A percentile compares a stretch with the other conserved stretches of the same genome.
Conservation (phyloP, 2,888 invertebrate genomes). For the Bugula neritina region DNA sequence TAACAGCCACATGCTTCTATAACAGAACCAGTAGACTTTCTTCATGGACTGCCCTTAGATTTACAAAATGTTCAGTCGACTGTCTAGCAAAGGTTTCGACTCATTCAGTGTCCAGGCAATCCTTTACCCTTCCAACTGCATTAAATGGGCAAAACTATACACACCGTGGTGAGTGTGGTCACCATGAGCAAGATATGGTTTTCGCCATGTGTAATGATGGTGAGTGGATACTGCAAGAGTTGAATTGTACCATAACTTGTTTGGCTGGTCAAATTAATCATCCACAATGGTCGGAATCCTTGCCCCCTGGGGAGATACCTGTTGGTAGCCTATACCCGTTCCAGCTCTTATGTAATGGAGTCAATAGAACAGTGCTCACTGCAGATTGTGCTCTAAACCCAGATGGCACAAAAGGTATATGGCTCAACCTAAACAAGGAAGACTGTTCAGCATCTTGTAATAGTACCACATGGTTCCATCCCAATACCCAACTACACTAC, state of each 20-base stretch:
- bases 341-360: not conserved
- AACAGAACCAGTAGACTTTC: not conserved
- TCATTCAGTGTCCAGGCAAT: not conserved
- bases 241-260: not conserved
- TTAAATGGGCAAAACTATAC: not conserved
- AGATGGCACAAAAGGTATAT: not conserved
- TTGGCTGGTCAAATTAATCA: not conserved
- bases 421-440: not conserved
- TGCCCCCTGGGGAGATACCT: not conserved
- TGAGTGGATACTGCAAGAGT: not conserved
- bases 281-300: not conserved
- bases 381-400: not conserved
- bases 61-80: not conserved
- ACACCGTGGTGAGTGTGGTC: conserved; percentile 6
- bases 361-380: not conserved
- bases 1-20: conserved; percentile 3
- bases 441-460: not conserved
- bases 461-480: not conserved
- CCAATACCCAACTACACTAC: not conserved
- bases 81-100: not conserved
- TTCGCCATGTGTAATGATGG: not conserved
- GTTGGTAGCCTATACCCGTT: not conserved
- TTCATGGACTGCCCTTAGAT: not conserved
- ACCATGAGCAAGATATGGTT: conserved; percentile 14
- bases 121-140: not conserved